Evolutionary conservation across 1,140 invertebrate genomes (phyloP), one percentile per base, ranked within the genome.

Genomic region (Drepana arcuata): DNA sequence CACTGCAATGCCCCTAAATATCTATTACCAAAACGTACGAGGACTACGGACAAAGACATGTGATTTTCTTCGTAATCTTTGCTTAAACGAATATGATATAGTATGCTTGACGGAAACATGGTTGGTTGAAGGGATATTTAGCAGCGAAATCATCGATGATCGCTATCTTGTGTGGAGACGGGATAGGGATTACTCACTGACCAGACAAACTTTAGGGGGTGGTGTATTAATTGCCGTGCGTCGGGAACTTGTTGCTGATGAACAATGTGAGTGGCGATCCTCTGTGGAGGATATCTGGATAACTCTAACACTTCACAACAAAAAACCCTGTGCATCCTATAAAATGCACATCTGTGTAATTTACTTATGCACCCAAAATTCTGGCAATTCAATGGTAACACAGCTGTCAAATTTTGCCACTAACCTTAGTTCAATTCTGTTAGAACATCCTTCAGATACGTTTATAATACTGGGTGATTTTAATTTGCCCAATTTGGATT

Each of bases 31-130:
- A 37, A 41, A 47, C 7, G 33, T 37, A 2, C 31, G 34, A 4
- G 44, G 34, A 4, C 16, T 31, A 7, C 33, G 33, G 10, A 37
- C 34, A 15, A 43, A 43, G 27, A 25, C 28, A 13, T 14, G 12
- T 21, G 28, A 13, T 7, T 41, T 45, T 14, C 29, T 33, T 24
- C 26, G 51, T 14, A 54, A 46, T 21, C 7, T 53, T 16, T 33
- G 28, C 7, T 16, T 48, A 2, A 29, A 41, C 27, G 7, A 11
- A 14, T 57, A 43, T 35, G 54, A 48, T 26, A 12, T 53, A 1
- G 34, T 57, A 5, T 45, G 27, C 16, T 10, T 57, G 5, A 46
- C 49, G 2, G 54, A 57, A 15, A 57, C 49, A 1, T 57, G 54
- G 54, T 37, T 57, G 1, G 16, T 32, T 3, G 39, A 49, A n/a